Base-by-base conservation (phyloP, 2,888 invertebrate species). In the Tricholauxania praeusta region DNA sequence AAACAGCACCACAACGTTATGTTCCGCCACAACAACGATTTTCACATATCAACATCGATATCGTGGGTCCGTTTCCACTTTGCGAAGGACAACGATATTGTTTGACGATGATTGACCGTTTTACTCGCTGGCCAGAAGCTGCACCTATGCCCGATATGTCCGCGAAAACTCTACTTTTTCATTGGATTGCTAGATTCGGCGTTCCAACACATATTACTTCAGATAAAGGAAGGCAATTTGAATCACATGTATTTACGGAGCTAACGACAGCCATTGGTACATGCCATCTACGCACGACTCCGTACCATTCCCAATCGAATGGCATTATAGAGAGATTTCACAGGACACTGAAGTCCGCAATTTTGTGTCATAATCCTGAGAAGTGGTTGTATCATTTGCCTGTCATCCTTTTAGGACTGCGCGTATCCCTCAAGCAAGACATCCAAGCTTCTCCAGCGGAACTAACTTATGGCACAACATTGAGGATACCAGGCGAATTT, bases 171-270 rank as follows among this genome's bases (percentile, higher is more conserved):
- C n/a, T 53, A 53, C 65, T 49, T 32, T 48, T 28, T 28, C 69
- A 51, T 3, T 72, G 73, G 60, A 74, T 67, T 5, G 32, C 64
- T 19, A 57, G 76, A 15, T 77, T 71, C 65, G 71, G 77, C 1
- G 63, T 71, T 28, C 63, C 72, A 22, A 28, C 12, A 19, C 32
- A 22, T 47, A 64, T 75, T 17, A 67, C 67, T 10, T 65, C 63
- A 7, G 68, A 73, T 51, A 55, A 62, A 39, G 67, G 73, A 22
- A 17, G 67, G 32, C 71, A 74, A 53, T 72, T 53, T 15, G 53
- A 53, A 3, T 53, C 53, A 1, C n/a, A 15, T 15, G 17, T 53
- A 17, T 53, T 74, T 39, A 32, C 63, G 14, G 63, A 63, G 47
- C 63, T 63, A 8, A 63, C 47, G n/a, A 63, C 63, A 17, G 17